These are phyloP conservation scores for Chelon labrosus DNA, from an alignment of 2,797 vertebrate genomes.

Conservation along the genomic window DNA sequence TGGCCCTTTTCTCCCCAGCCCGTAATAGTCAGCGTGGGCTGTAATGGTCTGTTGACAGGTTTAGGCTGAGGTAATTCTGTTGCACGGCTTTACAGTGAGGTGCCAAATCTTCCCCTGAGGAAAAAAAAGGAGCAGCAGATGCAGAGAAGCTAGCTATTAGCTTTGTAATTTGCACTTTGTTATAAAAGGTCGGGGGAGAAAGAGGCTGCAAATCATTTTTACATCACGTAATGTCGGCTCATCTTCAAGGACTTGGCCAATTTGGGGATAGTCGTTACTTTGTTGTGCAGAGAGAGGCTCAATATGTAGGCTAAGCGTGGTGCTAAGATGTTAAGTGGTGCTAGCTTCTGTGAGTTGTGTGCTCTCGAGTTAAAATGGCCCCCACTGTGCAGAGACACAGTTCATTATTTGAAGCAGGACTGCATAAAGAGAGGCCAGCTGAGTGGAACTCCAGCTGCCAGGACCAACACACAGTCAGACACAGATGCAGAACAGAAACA, in stretches of 20 bases:
- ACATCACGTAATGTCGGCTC: constrained; percentile 31
- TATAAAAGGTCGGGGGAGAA: constrained; percentile 47
- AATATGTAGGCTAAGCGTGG: constrained; percentile 20
- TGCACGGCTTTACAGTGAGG: constrained; percentile 79
- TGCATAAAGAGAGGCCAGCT: constrained; percentile 80
- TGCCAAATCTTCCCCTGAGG: constrained; percentile 79
- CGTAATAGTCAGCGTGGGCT: constrained; percentile 82
- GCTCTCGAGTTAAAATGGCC: constrained; percentile 73
- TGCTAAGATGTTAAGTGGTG: constrained; percentile 62
- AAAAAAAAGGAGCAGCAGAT: constrained; percentile 61
- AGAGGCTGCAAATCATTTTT: constrained; percentile 46
- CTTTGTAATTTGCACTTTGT: constrained; percentile 58
- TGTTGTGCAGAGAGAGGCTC: constrained; percentile 21
- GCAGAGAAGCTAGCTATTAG: constrained; percentile 60
- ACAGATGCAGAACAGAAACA: constrained; percentile 48
- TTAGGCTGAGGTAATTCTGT: constrained; percentile 87
- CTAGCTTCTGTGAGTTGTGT: constrained; percentile 62
- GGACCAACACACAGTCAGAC: constrained; percentile 35
- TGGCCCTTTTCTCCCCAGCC: constrained; percentile 74
- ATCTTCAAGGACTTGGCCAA: constrained; percentile 37
- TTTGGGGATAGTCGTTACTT: constrained; percentile 36
- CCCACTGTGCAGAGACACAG: constrained; percentile 79
- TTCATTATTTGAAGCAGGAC: constrained; percentile 83
- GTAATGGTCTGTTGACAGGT: constrained; percentile 88
- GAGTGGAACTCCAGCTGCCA: constrained; percentile 84